Evolutionary conservation across 2,113 vertebrate genomes (phyloP).

Genomic region (Pipa parva): DNA sequence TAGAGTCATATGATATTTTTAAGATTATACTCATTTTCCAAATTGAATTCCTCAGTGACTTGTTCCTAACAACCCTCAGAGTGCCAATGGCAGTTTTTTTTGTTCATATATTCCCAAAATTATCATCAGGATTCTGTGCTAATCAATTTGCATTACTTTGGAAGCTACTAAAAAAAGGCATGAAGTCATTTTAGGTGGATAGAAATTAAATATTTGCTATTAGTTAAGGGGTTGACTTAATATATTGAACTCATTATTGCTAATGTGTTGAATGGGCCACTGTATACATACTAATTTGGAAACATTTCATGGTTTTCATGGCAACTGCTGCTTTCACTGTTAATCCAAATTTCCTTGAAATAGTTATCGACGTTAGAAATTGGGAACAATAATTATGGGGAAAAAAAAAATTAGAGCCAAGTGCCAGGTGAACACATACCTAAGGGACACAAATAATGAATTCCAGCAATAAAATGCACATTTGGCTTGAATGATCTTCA

Average conservation of each 20-base stretch:
- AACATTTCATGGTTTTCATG: too few relatives aligned
- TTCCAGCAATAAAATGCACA: too few relatives aligned
- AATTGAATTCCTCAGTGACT: neutral
- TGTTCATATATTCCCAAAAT: neutral
- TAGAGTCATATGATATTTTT: too few relatives aligned
- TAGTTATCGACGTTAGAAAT: too few relatives aligned
- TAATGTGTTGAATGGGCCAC: conserved; percentile 13
- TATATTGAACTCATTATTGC: conserved; percentile 19
- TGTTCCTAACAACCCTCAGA: neutral
- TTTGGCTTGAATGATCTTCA: too few relatives aligned
- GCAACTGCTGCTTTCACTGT: too few relatives aligned
- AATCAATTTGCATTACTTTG: conserved; percentile 14
- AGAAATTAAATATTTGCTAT: conserved; percentile 34
- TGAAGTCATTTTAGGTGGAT: conserved; percentile 13
- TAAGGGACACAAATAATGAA: too few relatives aligned
- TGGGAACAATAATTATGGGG: too few relatives aligned
- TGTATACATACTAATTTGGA: conserved; percentile 1
- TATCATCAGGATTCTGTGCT: conserved; percentile 15
- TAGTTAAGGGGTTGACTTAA: conserved; percentile 24
- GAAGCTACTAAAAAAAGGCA: conserved; percentile 17
- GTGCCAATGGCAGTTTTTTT: neutral
- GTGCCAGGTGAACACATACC: too few relatives aligned
- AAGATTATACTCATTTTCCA: too few relatives aligned
- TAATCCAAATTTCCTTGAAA: too few relatives aligned
- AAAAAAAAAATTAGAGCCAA: too few relatives aligned